Evolutionary conservation across 2,797 vertebrate genomes (phyloP).

Genomic region (Babyrousa celebensis): DNA sequence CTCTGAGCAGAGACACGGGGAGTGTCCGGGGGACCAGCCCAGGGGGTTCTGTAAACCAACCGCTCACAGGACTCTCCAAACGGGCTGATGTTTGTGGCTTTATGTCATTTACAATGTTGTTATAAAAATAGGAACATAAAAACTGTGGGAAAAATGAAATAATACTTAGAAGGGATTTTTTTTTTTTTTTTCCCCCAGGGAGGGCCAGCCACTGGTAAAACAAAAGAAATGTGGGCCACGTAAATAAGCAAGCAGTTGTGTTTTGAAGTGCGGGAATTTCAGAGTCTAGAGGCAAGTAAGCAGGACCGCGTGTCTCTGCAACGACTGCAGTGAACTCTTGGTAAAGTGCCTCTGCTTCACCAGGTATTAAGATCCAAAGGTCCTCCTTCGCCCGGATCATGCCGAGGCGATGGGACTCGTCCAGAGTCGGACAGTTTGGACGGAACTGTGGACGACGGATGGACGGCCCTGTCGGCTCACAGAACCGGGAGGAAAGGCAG

Average conservation of each 20-base stretch:
- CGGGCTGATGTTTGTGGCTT: not conserved
- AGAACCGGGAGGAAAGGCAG: rapidly evolving
- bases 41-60: rapidly evolving
- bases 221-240: not conserved
- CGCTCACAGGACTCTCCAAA: not conserved
- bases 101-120: not conserved
- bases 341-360: not conserved
- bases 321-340: not conserved
- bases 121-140: not conserved
- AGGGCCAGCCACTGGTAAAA: not conserved
- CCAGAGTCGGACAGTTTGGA: not conserved
- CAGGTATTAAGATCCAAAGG: rapidly evolving
- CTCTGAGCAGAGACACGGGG: rapidly evolving
- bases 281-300: too few species aligned
- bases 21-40: not conserved
- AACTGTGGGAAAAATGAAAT: not conserved
- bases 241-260: not conserved
- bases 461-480: too few species aligned
- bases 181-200: not conserved
- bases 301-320: rapidly evolving
- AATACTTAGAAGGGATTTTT: not conserved
- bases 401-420: not conserved
- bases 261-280: not conserved
- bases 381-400: rapidly evolving
- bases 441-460: not conserved